Base-by-base conservation (phyloP, 2,113 vertebrate species). In the Cynopterus brachyotis region DNA sequence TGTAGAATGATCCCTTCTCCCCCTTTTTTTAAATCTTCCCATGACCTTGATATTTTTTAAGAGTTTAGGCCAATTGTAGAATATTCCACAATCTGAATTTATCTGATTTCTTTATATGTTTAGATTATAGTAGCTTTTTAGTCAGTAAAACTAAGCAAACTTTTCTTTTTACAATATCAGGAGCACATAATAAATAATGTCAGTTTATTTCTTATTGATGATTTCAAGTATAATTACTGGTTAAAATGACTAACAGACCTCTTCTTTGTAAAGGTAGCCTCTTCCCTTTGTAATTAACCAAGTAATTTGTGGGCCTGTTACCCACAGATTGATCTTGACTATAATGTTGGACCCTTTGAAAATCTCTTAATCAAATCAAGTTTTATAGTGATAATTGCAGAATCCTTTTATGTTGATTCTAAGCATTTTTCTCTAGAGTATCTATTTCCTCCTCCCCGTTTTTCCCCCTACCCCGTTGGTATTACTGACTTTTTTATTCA, bases 231-330 rank as follows among this genome's bases (percentile, higher is more conserved):
- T 78, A 84, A 73, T 67, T 30, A 60, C 37, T 89, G 30, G 5
- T 55, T 94, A 55, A 87, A 78, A 55, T 50, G 2, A 79, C 78
- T 95, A n/a, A 37, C 35, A 90, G n/a, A 64, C 35, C 22, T 81
- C 70, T 95, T 19, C 40, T 28, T 79, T 91, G 28, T 79, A 78
- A 94, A 92, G 57, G 55, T 73, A 62, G 1, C 10, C 62, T 90
- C 91, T 95, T 79, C 45, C 30, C 3, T 81, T 92, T 80, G 16
- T 84, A 95, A 75, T 73, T 93, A 73, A 66, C 37, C n/a, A 91
- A 37, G 47, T 96, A 80, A 66, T 86, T 59, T 94, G 1, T 92
- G 37, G 19, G 17, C 47, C 35, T 87, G 0, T 92, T 94, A 35
- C 28, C 32, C 70, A 93, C 47, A 50, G 47, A 2, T 32, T 79